Evolutionary conservation across 1,140 invertebrate genomes (phyloP).

Genomic region (Philopotamus ludificatus): DNA sequence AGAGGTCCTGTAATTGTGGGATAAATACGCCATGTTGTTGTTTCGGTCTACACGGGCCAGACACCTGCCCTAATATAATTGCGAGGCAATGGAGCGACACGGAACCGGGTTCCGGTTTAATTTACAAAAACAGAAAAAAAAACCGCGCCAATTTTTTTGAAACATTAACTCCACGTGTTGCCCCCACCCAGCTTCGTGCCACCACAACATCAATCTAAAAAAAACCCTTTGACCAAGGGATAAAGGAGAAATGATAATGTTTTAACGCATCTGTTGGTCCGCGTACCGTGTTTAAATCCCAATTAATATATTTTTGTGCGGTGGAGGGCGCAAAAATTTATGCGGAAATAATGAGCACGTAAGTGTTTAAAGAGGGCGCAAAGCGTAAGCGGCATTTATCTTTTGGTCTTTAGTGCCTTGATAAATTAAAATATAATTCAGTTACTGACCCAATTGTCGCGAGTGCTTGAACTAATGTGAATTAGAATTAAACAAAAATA

Average conservation of each 20-base stretch:
- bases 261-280: background rate
- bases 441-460: background rate
- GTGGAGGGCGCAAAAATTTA: background rate
- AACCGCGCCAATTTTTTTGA: background rate
- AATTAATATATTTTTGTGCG: background rate
- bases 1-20: conserved; percentile 22
- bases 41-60: conserved; percentile 10
- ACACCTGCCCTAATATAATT: conserved; percentile 26
- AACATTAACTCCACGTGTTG: background rate
- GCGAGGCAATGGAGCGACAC: conserved; percentile 18
- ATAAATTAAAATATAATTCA: background rate
- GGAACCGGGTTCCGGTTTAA: conserved; percentile 5
- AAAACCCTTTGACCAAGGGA: background rate
- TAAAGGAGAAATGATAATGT: background rate
- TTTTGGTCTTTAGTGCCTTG: background rate
- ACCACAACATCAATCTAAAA: background rate
- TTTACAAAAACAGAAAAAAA: conserved; percentile 1
- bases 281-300: background rate
- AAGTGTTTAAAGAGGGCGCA: background rate
- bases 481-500: too few relatives aligned
- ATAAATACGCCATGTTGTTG: conserved; percentile 27
- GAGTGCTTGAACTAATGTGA: background rate
- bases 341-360: background rate
- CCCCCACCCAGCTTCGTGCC: too few relatives aligned
- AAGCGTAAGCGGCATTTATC: background rate